Evolutionary conservation across 2,888 invertebrate species (phyloP), one percentile per base, ranked within the genome.

Genomic region (Agriotes lineatus): DNA sequence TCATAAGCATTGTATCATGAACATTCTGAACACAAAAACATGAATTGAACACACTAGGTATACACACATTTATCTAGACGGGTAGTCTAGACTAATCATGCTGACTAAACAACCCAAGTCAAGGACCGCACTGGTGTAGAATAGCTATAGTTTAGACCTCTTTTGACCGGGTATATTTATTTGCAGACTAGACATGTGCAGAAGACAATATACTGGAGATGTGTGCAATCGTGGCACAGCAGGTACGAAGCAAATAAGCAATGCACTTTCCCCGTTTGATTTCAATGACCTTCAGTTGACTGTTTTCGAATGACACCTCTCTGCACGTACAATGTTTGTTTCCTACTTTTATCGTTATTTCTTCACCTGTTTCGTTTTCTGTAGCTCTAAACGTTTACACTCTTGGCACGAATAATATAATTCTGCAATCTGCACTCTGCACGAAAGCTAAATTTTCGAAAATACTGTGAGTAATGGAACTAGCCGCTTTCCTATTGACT

Each of bases 161-260:
- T 63, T 72, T 75, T 81, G 79, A 80, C 76, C 75, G 78, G 78
- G 78, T 77, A 69, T 79, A 76, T 81, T 79, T 81, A 69, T 80
- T 94, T 94, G 86, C 95, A 96, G 96, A 94, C 94, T 96, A 91
- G 96, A 96, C 93, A 96, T 96, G 96, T 96, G 96, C 93, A 93
- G 96, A 89, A 91, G 96, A 89, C 93, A 95, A 88, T 93, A 92
- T 89, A 93, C 94, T 86, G 93, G 93, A 90, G 96, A 95, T 88
- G 92, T 93, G 88, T 96, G 96, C 93, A 96, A 96, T 93, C 93
- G 96, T 90, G 96, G 96, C 89, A 96, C 96, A 81, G 96, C 96
- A 95, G 96, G 96, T 96, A 95, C 90, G 78, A 75, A 71, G 60
- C 58, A 59, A 44, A 57, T 22, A 48, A 61, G 18, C 39, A 69